Percentiles rank a stretch among this genome's conserved stretches.
Conservation (phyloP, 2,113 vertebrate genomes). For the Saccopteryx leptura region DNA sequence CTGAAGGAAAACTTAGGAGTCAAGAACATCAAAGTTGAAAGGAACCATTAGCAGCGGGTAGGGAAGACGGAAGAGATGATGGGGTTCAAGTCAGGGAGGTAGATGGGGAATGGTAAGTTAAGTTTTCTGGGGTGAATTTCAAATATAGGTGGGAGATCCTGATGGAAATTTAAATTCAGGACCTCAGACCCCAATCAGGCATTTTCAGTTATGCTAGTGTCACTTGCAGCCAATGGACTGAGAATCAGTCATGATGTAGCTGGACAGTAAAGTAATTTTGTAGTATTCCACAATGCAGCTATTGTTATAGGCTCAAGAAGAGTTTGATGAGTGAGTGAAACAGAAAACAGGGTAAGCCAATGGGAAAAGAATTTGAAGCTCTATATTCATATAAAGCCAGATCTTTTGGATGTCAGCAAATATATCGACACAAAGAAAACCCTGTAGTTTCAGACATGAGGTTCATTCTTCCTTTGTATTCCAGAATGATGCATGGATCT, state of each 20-base stretch:
- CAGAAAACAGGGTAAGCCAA: neutral
- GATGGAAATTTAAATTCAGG: neutral
- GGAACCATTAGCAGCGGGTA: neutral
- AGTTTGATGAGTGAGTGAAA: neutral
- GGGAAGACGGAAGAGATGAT: neutral
- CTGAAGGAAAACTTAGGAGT: neutral
- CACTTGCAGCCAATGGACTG: neutral
- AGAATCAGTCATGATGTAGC: neutral
- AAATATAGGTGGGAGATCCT: neutral
- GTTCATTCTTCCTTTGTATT: slow-evolving; percentile 6
- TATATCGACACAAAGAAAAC: neutral
- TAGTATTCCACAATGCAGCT: neutral
- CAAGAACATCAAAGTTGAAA: neutral
- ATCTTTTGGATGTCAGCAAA: neutral
- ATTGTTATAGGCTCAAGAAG: neutral
- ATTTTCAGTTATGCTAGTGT: neutral
- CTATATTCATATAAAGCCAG: neutral
- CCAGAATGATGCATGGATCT: neutral
- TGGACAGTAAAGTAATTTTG: neutral
- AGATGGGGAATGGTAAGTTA: neutral
- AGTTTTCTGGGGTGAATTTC: neutral
- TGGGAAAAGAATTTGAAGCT: neutral
- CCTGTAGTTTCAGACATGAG: neutral
- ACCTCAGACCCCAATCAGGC: neutral
- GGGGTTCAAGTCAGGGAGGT: neutral